A percentile compares a stretch with the other conserved stretches of the same genome.
Evolutionary conservation across 92 coral and sea anemone genomes (phyloP).

Genomic region (Heliopora coerulea): DNA sequence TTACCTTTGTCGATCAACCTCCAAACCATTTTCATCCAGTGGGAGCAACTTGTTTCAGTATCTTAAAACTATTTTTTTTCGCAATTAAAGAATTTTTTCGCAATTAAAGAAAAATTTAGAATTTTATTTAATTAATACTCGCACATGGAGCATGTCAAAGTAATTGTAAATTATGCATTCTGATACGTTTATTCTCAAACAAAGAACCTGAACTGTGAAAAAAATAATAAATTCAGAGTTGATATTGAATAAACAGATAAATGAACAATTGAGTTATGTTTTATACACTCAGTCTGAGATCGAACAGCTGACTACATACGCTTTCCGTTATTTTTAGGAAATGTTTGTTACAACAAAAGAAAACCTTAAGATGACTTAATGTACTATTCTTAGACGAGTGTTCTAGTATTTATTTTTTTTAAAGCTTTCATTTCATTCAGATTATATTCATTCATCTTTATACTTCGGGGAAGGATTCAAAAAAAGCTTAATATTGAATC

Average conservation of each 20-base stretch:
- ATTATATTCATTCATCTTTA: too few relatives aligned
- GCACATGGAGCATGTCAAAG: constrained; percentile 9
- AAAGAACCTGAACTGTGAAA: not conserved
- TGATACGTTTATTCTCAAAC: not conserved
- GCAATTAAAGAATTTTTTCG: constrained; percentile 30
- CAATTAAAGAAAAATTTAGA: constrained; percentile 43
- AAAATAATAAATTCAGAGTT: not conserved
- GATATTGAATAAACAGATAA: not conserved
- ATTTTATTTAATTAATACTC: constrained; percentile 27
- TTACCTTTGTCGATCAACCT: constrained; percentile 30
- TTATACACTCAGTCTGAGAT: too few relatives aligned
- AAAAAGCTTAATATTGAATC: too few relatives aligned
- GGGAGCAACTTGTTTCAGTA: constrained; percentile 40
- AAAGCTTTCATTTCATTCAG: too few relatives aligned
- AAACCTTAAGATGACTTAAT: too few relatives aligned
- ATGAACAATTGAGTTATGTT: not conserved
- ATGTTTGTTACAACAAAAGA: too few relatives aligned
- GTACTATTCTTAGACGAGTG: too few relatives aligned
- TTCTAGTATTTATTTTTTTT: too few relatives aligned
- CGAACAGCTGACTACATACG: too few relatives aligned
- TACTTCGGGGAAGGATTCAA: too few relatives aligned
- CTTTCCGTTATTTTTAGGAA: too few relatives aligned
- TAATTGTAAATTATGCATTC: not conserved
- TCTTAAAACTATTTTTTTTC: constrained; percentile 37
- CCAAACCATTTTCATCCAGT: constrained; percentile 32